These are phyloP conservation scores for Poeciliopsis paucimaculata DNA, from an alignment of 2,797 vertebrate genomes.

Conservation along the genomic window DNA sequence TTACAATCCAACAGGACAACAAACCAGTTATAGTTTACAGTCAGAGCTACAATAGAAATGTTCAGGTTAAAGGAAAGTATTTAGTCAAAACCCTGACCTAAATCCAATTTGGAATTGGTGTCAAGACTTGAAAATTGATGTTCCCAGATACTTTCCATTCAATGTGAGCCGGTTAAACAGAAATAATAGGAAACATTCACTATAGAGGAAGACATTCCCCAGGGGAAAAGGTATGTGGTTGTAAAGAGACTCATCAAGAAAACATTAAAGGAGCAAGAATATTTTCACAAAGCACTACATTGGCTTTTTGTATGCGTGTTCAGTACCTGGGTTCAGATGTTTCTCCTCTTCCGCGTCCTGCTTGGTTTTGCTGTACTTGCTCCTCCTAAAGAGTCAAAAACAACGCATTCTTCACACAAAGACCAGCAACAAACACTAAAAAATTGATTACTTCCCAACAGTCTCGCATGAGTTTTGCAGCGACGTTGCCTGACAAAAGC, in stretches of 20 bases:
- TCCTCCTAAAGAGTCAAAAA: slow-evolving; percentile 83
- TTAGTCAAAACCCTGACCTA: background rate
- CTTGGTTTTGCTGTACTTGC: slow-evolving; percentile 99
- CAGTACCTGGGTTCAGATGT: slow-evolving; percentile 94
- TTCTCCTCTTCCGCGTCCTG: slow-evolving; percentile 99
- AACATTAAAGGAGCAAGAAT: background rate
- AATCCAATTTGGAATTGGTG: background rate
- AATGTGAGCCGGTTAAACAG: background rate
- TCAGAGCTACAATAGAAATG: background rate
- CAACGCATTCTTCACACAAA: slow-evolving; percentile 21
- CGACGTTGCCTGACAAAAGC: slow-evolving; percentile 16
- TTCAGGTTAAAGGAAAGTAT: background rate
- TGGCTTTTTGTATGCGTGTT: slow-evolving; percentile 7
- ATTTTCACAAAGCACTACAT: background rate
- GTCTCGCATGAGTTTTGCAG: slow-evolving; percentile 22
- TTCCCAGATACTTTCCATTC: background rate
- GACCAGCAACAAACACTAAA: background rate
- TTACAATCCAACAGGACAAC: background rate
- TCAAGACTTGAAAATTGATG: background rate
- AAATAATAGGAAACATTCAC: background rate
- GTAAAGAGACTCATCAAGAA: background rate
- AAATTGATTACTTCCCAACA: background rate
- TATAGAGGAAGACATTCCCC: background rate
- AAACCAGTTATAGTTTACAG: background rate
- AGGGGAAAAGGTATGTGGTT: background rate